phyloP scores from a whole-genome alignment of 2,888 invertebrate genomes.

The Vanessa cardui region DNA sequence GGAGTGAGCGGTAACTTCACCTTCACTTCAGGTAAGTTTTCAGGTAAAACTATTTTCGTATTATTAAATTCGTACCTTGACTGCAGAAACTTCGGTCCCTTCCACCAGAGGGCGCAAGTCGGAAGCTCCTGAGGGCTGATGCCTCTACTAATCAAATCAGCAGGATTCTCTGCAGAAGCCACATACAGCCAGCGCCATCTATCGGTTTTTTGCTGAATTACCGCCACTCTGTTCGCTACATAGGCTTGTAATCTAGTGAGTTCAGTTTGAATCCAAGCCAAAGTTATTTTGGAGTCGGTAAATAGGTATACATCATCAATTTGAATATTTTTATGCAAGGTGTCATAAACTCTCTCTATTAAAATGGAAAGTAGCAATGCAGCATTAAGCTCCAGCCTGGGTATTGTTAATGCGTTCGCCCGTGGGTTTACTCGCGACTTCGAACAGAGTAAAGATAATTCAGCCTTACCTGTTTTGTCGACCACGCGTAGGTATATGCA shows the following conservation, averaged over 20 bases:
- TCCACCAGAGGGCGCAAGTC: neutral
- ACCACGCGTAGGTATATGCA: too few relatives aligned
- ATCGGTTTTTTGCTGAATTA: neutral
- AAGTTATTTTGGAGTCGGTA: neutral
- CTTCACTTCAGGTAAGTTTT: constrained; percentile 18
- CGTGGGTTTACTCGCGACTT: constrained; percentile 38
- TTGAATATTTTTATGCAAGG: too few relatives aligned
- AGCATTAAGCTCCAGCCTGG: constrained; percentile 37
- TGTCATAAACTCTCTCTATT: too few relatives aligned
- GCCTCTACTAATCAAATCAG: neutral
- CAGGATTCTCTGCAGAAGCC: too few relatives aligned
- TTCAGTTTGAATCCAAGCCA: neutral
- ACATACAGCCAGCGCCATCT: neutral
- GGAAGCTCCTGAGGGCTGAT: neutral
- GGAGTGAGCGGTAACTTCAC: too few relatives aligned
- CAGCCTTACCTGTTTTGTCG: too few relatives aligned
- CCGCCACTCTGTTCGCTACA: neutral
- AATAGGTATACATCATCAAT: too few relatives aligned
- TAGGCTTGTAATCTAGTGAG: neutral
- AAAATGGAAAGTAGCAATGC: constrained; percentile 33
- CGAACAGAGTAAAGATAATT: constrained; percentile 36
- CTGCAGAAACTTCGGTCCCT: neutral
- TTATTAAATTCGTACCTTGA: constrained; percentile 20
- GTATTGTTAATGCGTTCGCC: constrained; percentile 17
- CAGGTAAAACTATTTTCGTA: constrained; percentile 11